Evolutionary conservation across 2,113 vertebrate genomes (phyloP).

Genomic region (Psophia crepitans): DNA sequence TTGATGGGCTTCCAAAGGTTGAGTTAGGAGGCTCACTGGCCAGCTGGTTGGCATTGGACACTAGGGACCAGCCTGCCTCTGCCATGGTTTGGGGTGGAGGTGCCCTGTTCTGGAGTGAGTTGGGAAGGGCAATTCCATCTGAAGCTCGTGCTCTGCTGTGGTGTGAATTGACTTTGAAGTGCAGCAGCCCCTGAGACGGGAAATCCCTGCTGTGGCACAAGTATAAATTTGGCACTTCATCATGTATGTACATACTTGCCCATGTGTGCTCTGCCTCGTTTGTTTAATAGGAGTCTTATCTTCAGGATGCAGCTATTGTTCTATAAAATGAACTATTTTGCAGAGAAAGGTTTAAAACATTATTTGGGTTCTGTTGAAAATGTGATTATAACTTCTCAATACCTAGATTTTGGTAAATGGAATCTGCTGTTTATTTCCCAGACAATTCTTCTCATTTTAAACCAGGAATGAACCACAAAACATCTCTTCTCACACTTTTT

Average conservation of each 20-base stretch:
- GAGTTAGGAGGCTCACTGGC: too few species aligned
- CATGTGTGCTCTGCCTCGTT: accelerated
- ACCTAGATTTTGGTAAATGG: background rate
- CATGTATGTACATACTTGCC: accelerated
- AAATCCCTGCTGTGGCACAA: background rate
- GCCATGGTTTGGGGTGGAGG: accelerated
- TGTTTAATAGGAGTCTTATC: background rate
- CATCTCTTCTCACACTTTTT: background rate
- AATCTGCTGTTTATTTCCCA: background rate
- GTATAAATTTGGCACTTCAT: background rate
- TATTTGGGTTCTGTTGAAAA: background rate
- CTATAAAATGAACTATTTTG: background rate
- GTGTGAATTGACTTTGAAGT: background rate
- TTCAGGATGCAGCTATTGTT: accelerated
- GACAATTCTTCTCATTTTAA: too few species aligned
- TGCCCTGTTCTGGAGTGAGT: background rate
- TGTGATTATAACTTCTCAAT: accelerated
- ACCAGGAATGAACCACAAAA: background rate
- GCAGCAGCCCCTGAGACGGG: background rate
- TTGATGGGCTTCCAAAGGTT: background rate
- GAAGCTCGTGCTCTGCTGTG: background rate
- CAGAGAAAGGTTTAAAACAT: background rate
- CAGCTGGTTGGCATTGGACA: background rate
- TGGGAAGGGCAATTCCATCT: background rate
- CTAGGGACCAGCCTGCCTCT: accelerated